phyloP scores from a whole-genome alignment of 2,797 vertebrate species.

The Eidolon dupreanum region DNA sequence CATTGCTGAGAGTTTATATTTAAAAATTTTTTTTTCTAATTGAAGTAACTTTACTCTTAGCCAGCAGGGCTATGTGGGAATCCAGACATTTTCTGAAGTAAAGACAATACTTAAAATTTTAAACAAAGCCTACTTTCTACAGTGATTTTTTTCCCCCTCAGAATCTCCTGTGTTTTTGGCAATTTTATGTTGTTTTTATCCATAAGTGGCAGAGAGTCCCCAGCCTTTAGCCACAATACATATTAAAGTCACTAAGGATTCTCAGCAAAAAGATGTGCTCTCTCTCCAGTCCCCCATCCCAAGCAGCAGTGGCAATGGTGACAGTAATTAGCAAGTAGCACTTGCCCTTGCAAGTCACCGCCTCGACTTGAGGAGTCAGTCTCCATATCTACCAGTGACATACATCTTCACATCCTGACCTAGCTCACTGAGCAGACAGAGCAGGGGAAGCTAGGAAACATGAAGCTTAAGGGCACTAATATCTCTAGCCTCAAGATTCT shows the following conservation, averaged over 20 bases:
- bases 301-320: neutral
- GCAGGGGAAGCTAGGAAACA: neutral
- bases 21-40: neutral
- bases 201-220: neutral
- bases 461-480: neutral
- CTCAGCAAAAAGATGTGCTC: neutral
- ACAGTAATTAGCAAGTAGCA: neutral
- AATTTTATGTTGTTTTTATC: neutral
- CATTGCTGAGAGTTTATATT: constrained; percentile 15
- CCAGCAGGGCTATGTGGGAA: neutral
- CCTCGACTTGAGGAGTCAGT: neutral
- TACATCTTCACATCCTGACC: neutral
- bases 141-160: neutral
- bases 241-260: constrained; percentile 6
- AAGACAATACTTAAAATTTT: constrained; percentile 44
- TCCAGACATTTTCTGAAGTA: constrained; percentile 27
- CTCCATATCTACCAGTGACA: neutral
- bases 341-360: neutral
- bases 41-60: constrained; percentile 14
- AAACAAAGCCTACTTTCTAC: neutral
- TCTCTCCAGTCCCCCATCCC: neutral
- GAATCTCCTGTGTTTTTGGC: constrained; percentile 12
- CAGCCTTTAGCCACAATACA: neutral
- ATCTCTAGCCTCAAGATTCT: neutral
- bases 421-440: neutral